Base-by-base conservation (phyloP, 2,888 invertebrate genomes). In the Stenolophus ochropezus region DNA sequence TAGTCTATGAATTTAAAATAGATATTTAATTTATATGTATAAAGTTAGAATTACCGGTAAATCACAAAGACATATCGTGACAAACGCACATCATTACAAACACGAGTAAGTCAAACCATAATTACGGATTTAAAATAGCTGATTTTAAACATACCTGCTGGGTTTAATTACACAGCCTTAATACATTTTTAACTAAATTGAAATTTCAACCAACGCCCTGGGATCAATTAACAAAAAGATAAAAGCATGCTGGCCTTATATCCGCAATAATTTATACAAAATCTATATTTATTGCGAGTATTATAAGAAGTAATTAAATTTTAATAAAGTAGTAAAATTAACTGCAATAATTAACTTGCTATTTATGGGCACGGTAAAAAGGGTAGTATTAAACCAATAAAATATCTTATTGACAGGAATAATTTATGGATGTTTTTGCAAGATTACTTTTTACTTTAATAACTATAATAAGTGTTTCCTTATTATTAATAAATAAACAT, bases 51-150 rank as follows among this genome's bases (percentile, higher is more conserved):
- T 42, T 8, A 42, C 8, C 0, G 33, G 11, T 42, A 42, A 42
- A 42, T 56, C 56, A 20, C 56, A 74, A 8, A 53, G 42, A 61
- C 58, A 77, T 77, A 18, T 49, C 78, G 78, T 78, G 78, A 78
- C 78, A 49, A 78, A 78, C 69, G 49, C 65, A 51, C 51, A 78
- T 78, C 65, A 47, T 47, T 78, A 49, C 25, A 23, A 51, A 51
- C 69, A 65, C 78, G 47, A 65, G 78, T 58, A 77, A 58, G 77
- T 53, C 78, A 69, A 42, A 78, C 69, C 16, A 25, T 49, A 78
- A 78, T 78, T 78, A 65, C 65, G 51, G 47, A 33, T 65, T 78
- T 78, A 78, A 75, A 78, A 56, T 56, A 51, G 65, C 47, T 78
- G 78, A 23, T 78, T 69, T 65, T 65, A 27, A 65, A 65, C 27